Evolutionary conservation across 1,140 invertebrate genomes (phyloP).

Genomic region (Forficula auricularia): DNA sequence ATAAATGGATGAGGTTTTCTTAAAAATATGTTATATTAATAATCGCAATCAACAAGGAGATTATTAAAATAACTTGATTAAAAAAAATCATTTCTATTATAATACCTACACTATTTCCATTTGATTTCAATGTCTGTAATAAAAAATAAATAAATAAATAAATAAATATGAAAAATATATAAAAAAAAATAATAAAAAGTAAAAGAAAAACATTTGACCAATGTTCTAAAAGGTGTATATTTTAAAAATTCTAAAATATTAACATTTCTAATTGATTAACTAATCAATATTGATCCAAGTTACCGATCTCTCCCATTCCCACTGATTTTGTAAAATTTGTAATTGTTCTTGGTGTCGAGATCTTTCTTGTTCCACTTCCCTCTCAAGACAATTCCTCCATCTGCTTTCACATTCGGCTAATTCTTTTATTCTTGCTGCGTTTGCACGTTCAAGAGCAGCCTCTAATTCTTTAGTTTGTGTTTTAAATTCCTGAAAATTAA

Average conservation of each 20-base stretch:
- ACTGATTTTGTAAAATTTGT: constrained; percentile 31
- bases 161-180: too few relatives aligned
- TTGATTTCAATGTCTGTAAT: not conserved
- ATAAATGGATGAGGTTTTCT: too few relatives aligned
- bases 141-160: not conserved
- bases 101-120: too few relatives aligned
- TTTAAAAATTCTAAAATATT: too few relatives aligned
- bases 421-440: not conserved
- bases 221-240: too few relatives aligned
- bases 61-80: too few relatives aligned
- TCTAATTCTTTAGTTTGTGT: constrained; percentile 24
- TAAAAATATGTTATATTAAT: too few relatives aligned
- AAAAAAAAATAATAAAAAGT: too few relatives aligned
- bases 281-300: constrained; percentile 12
- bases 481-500: constrained; percentile 25
- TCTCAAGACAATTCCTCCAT: constrained; percentile 12
- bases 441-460: constrained; percentile 14
- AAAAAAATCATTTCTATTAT: too few relatives aligned
- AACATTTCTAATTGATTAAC: not conserved
- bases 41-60: too few relatives aligned
- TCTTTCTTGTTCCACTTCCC: constrained; percentile 17
- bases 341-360: constrained; percentile 31
- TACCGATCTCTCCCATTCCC: constrained; percentile 36
- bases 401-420: constrained; percentile 2
- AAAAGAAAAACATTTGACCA: too few relatives aligned